Evolutionary conservation across 1,140 invertebrate genomes (phyloP).

Genomic region (Matsumurasca onukii): DNA sequence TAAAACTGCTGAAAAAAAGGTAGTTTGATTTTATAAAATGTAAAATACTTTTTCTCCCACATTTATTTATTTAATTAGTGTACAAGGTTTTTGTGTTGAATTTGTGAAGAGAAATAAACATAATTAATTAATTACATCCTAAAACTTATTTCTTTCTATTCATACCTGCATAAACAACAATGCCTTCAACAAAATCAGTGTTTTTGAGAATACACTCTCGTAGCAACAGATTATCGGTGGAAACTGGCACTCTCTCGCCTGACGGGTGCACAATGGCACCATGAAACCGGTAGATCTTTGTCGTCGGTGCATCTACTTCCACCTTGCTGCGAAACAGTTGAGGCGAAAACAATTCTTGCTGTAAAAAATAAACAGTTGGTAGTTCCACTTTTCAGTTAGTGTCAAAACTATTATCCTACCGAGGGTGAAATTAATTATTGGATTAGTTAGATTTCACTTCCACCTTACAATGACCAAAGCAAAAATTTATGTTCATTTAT

Average conservation of each 20-base stretch:
- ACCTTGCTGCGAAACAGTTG: slow-evolving; percentile 79
- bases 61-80: too few species aligned
- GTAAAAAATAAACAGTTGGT: slow-evolving; percentile 52
- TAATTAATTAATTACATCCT: background rate
- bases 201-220: slow-evolving; percentile 95
- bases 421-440: too few species aligned
- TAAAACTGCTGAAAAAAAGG: too few species aligned
- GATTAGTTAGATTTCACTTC: too few species aligned
- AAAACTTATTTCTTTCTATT: slow-evolving; percentile 5
- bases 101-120: background rate
- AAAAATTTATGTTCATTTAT: too few species aligned
- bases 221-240: slow-evolving; percentile 90
- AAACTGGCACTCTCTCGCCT: slow-evolving; percentile 77
- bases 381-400: too few species aligned
- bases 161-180: slow-evolving; percentile 93
- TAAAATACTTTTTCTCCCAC: too few species aligned
- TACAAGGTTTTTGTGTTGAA: too few species aligned
- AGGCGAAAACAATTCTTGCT: slow-evolving; percentile 73
- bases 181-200: slow-evolving; percentile 90
- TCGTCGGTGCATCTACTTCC: slow-evolving; percentile 91
- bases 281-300: slow-evolving; percentile 94
- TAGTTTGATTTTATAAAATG: too few species aligned
- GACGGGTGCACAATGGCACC: slow-evolving; percentile 84
- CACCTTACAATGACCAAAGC: too few species aligned
- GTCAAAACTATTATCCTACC: too few species aligned